Evolutionary conservation across 1,140 invertebrate species (phyloP).

Genomic region (Eubasilissa regina): DNA sequence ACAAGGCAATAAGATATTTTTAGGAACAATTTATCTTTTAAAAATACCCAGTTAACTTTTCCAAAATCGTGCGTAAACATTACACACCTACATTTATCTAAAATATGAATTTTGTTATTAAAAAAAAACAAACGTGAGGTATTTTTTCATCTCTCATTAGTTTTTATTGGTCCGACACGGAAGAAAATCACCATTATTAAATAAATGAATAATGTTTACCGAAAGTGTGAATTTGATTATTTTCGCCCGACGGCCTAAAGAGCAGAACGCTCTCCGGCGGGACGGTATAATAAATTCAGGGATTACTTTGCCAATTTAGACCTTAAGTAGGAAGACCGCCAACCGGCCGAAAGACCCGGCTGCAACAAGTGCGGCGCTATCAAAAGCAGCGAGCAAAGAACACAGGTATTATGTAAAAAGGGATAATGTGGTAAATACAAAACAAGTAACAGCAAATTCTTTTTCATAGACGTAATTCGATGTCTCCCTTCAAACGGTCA

Average conservation of each 20-base stretch:
- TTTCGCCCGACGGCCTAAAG: conserved; percentile 18
- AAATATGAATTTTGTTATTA: too few species aligned
- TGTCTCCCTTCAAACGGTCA: too few species aligned
- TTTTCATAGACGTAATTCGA: too few species aligned
- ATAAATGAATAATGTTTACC: conserved; percentile 30
- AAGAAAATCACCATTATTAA: conserved; percentile 11
- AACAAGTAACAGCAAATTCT: too few species aligned
- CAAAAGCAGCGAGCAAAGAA: background rate
- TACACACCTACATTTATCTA: too few species aligned
- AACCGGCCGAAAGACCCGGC: conserved; percentile 24
- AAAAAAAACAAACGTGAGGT: too few species aligned
- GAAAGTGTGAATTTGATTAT: conserved; percentile 28
- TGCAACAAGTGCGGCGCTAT: background rate
- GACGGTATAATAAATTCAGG: conserved; percentile 33
- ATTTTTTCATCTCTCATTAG: too few species aligned
- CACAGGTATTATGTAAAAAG: background rate
- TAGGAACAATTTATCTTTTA: too few species aligned
- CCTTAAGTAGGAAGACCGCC: conserved; percentile 28
- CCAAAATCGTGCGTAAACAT: too few species aligned
- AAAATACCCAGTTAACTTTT: too few species aligned
- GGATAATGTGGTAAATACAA: background rate
- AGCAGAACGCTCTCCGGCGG: background rate
- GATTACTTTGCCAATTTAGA: conserved; percentile 36
- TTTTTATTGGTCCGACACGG: too few species aligned
- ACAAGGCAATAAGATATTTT: too few species aligned